Percentiles rank a stretch among this genome's conserved stretches.
Evolutionary conservation across 2,888 invertebrate genomes (phyloP).

Genomic region (Pachycephus smyrnensis): DNA sequence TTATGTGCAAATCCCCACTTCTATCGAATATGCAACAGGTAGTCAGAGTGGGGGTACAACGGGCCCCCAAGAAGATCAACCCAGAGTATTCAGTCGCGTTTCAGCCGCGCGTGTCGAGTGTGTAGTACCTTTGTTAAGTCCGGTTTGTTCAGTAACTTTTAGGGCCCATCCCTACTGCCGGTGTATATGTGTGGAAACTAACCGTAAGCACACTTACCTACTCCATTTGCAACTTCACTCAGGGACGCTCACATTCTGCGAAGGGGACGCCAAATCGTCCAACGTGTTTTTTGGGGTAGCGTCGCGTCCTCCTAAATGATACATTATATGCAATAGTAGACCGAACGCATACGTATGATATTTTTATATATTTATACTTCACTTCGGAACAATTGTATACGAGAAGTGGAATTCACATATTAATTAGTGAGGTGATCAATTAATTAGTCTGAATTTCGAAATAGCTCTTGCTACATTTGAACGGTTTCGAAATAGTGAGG

Average conservation of each 20-base stretch:
- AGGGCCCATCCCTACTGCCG: neutral
- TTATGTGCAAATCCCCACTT: neutral
- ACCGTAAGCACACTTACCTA: neutral
- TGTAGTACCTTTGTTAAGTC: neutral
- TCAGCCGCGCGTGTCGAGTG: neutral
- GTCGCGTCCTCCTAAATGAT: neutral
- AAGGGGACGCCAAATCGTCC: neutral
- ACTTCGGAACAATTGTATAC: neutral
- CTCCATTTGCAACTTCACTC: neutral
- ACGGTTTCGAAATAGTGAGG: too few species aligned
- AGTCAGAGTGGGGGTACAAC: neutral
- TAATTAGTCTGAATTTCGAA: too few species aligned
- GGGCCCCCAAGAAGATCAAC: neutral
- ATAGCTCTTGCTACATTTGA: too few species aligned
- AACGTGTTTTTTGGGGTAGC: neutral
- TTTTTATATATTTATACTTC: neutral
- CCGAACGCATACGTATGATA: neutral
- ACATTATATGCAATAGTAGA: neutral
- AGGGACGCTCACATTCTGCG: neutral
- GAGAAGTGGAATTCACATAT: too few species aligned
- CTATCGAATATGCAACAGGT: neutral
- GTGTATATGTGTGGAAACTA: neutral
- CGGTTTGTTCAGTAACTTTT: neutral
- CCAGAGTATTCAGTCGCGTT: neutral
- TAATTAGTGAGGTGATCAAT: too few species aligned